phyloP scores from a whole-genome alignment of 2,113 vertebrate species.

The Ginglymostoma cirratum region DNA sequence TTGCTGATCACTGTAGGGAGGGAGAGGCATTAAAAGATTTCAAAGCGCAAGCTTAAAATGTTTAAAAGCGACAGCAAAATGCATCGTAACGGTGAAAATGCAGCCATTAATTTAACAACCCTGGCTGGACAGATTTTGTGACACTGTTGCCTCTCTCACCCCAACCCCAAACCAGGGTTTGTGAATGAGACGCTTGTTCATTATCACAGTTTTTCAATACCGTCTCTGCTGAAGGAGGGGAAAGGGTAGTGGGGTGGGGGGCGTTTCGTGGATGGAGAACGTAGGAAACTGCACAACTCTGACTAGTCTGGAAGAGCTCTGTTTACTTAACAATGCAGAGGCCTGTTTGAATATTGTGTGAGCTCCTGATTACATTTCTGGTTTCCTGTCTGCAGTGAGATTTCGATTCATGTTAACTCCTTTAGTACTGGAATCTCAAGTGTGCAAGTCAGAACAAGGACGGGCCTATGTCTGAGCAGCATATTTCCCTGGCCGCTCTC shows the following conservation, averaged over 20 bases:
- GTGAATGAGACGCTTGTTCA: conserved; percentile 17
- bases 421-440: conserved; percentile 13
- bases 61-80: not conserved
- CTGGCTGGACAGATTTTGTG: not conserved
- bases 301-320: not conserved
- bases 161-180: not conserved
- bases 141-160: not conserved
- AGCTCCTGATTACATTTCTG: conserved; percentile 16
- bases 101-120: not conserved
- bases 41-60: not conserved
- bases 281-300: not conserved
- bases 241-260: not conserved
- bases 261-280: not conserved
- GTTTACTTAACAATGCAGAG: conserved; percentile 34
- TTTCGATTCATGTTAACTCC: not conserved
- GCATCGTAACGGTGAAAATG: not conserved
- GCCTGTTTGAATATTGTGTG: conserved; percentile 20
- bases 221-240: not conserved
- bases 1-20: not conserved
- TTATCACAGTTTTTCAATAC: conserved; percentile 4
- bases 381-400: conserved; percentile 31
- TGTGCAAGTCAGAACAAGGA: not conserved
- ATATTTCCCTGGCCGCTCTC: not conserved
- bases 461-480: not conserved
- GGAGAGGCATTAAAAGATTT: not conserved